A percentile compares a stretch with the other conserved stretches of the same genome.
These are phyloP conservation scores for Gorilla gorilla DNA, from an alignment of 2,113 vertebrate genomes.

Conservation along the genomic window DNA sequence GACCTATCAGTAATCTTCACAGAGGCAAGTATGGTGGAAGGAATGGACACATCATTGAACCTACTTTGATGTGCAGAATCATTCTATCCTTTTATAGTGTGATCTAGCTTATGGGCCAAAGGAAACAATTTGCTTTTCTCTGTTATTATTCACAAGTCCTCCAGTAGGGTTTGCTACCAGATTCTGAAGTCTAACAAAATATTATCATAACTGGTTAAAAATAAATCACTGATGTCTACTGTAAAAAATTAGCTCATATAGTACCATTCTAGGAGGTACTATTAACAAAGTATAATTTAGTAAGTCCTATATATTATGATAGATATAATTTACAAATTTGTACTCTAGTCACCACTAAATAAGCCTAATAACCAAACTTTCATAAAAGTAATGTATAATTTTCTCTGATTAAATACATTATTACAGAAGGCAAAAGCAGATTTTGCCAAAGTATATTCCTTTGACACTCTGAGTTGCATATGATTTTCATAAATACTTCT, in stretches of 20 bases:
- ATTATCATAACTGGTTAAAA: background rate
- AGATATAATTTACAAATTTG: background rate
- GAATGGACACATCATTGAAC: background rate
- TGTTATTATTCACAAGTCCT: background rate
- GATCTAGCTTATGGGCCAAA: background rate
- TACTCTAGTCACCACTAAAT: background rate
- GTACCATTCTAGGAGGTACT: background rate
- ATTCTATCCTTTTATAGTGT: background rate
- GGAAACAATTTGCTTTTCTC: background rate
- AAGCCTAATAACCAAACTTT: slow-evolving; percentile 11
- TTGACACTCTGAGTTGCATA: slow-evolving; percentile 21
- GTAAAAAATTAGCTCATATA: background rate
- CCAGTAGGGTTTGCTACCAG: background rate
- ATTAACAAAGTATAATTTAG: slow-evolving; percentile 22
- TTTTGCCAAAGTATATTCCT: background rate
- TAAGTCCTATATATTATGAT: background rate
- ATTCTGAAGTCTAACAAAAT: slow-evolving; percentile 4
- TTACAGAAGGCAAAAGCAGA: background rate
- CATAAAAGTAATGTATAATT: background rate
- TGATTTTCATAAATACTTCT: slow-evolving; percentile 51
- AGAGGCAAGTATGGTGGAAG: background rate
- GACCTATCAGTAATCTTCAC: background rate
- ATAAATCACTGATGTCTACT: background rate
- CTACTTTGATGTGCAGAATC: background rate
- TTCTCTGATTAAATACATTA: slow-evolving; percentile 37